Base-by-base conservation (phyloP, 2,113 vertebrate species). In the Telmatochromis brichardi region DNA sequence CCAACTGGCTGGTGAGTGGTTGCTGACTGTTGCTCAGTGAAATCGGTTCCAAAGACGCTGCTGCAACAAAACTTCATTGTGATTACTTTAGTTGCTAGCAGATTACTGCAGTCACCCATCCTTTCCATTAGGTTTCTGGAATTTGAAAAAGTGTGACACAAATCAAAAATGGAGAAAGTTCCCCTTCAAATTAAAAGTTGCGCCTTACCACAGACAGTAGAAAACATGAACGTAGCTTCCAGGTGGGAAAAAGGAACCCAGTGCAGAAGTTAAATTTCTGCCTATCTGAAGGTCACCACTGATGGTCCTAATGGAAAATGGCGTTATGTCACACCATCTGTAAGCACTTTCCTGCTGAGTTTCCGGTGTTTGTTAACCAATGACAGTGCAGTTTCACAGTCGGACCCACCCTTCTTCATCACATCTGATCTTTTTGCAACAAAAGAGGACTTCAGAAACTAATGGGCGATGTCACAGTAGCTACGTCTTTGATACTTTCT, bases 291-390 rank as follows among this genome's bases (percentile, higher is more conserved):
- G 37, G 21, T 37, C n/a, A 26, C n/a, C 21, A 73, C 21, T 0
- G 12, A 71, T 23, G n/a, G 37, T 23, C 7, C n/a, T 9, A 42
- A 5, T 23, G 2, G n/a, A 42, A 42, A 68, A 68, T 0, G 4
- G 10, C 1, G 0, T 68, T 68, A 37, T 40, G 63, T 37, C 33
- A 37, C 2, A 0, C 21, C 1, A 0, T 45, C 65, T 15, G 37
- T 73, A 42, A 45, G 7, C 65, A 73, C 37, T 45, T 42, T 73
- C 21, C 65, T 73, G 65, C 12, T 45, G 0, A 45, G 37, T 26
- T 45, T 26, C 21, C 26, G 21, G 14, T 73, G 14, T 73, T 73
- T 26, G n/a, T 71, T 47, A 76, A 47, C 68, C 23, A 5, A 47
- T 76, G 6, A 28, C 14, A 11, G 14, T 1, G 14, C 14, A 15